A percentile compares a stretch with the other conserved stretches of the same genome.
Evolutionary conservation across 2,113 vertebrate genomes (phyloP).

Genomic region (Benitochromis conjunctus): DNA sequence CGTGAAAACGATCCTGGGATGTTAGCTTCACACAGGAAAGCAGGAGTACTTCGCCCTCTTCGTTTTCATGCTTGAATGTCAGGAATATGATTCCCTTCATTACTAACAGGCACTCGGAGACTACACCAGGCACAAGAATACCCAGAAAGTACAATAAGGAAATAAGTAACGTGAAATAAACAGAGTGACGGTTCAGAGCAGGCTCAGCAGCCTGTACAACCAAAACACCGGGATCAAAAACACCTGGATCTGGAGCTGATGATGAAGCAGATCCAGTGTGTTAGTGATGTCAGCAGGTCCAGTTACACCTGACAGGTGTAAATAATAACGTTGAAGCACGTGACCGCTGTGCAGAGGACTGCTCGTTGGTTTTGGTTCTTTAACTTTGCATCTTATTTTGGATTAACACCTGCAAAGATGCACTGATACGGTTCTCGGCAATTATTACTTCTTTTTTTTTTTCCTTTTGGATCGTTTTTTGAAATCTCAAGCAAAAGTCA

Average conservation of each 20-base stretch:
- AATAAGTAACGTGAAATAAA: not conserved
- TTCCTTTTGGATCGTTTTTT: no score
- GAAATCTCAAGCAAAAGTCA: no score
- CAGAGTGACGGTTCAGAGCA: not conserved
- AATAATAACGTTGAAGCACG: not conserved
- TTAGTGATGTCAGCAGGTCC: not conserved
- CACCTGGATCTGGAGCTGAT: not conserved
- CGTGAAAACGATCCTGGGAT: not conserved
- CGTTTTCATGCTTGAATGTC: not conserved
- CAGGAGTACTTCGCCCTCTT: not conserved
- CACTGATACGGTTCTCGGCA: not conserved
- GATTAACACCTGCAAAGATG: not conserved
- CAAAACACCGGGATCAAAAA: not conserved
- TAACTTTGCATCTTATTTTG: not conserved
- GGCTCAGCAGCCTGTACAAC: not conserved
- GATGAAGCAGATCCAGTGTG: not conserved
- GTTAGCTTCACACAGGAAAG: not conserved
- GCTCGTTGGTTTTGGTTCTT: not conserved
- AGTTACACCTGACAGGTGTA: not conserved
- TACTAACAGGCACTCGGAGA: not conserved
- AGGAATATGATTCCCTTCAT: not conserved
- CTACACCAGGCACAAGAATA: not conserved
- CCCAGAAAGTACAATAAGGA: not conserved
- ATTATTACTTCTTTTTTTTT: no score
- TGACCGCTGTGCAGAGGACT: not conserved